These are phyloP conservation scores for Zosterops lateralis DNA, from an alignment of 2,113 vertebrate genomes.

Conservation along the genomic window DNA sequence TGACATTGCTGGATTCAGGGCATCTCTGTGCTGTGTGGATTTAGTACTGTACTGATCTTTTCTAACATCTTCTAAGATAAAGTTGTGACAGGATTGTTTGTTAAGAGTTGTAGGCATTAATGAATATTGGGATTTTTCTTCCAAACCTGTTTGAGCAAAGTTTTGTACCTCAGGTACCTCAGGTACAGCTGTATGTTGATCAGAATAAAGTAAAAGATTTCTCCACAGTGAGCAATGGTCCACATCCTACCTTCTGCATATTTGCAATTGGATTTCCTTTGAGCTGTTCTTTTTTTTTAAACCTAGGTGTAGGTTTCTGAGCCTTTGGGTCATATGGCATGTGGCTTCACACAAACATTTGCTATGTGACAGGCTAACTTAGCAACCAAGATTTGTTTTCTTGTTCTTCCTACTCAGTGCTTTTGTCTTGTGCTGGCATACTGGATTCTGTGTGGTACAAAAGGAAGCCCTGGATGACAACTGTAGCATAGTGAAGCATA, in stretches of 20 bases:
- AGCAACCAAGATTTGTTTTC: neutral
- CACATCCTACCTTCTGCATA: neutral
- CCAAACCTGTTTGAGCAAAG: neutral
- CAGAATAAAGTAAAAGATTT: neutral
- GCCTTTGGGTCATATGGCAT: neutral
- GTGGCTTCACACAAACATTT: neutral
- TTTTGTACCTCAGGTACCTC: neutral
- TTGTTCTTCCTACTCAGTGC: neutral
- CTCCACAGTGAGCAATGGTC: fast-evolving
- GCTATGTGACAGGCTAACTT: neutral
- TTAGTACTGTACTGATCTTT: neutral
- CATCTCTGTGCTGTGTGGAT: neutral
- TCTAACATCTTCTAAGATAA: neutral
- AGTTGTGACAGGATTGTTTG: neutral
- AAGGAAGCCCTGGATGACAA: neutral
- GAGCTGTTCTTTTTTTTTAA: neutral
- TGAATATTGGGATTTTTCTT: neutral
- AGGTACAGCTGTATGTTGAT: neutral
- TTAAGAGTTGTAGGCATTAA: neutral
- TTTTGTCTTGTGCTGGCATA: neutral
- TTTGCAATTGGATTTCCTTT: neutral
- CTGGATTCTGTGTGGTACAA: neutral
- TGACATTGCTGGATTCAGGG: neutral
- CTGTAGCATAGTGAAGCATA: neutral
- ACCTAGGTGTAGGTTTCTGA: neutral